These are phyloP conservation scores for Drosophila percnosoma DNA, from an alignment of 2,888 invertebrate species.

Conservation along the genomic window DNA sequence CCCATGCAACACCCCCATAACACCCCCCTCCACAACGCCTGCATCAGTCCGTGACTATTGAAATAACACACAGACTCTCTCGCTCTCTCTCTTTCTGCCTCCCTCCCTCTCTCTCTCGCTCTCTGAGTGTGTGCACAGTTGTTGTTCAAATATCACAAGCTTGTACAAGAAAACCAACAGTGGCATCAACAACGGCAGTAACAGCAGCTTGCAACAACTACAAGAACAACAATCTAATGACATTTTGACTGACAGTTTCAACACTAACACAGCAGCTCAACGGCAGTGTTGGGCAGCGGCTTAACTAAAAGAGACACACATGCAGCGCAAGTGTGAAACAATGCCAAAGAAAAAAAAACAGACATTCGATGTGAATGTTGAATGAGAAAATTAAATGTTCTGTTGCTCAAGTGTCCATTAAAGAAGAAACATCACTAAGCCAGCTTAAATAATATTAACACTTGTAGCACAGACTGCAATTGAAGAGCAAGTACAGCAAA, in stretches of 20 bases:
- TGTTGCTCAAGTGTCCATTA: neutral
- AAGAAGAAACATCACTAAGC: too few species aligned
- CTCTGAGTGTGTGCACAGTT: constrained; percentile 46
- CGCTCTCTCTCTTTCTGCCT: neutral
- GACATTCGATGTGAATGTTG: neutral
- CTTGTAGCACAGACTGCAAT: too few species aligned
- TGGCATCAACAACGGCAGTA: constrained; percentile 46
- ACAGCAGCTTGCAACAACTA: constrained; percentile 42
- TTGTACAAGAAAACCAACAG: constrained; percentile 76
- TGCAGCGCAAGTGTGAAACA: constrained; percentile 20
- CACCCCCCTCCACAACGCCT: neutral
- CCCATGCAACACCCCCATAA: constrained; percentile 2
- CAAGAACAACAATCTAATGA: constrained; percentile 56
- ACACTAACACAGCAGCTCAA: constrained; percentile 64
- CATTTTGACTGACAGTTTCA: constrained; percentile 49
- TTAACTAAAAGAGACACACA: constrained; percentile 22
- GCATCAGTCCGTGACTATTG: constrained; percentile 43
- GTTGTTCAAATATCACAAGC: constrained; percentile 78
- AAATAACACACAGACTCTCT: constrained; percentile 22
- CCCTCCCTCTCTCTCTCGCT: neutral
- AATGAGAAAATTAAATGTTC: neutral
- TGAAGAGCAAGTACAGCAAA: too few species aligned
- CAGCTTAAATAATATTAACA: too few species aligned
- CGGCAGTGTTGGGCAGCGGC: constrained; percentile 63
- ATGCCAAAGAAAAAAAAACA: constrained; percentile 9